phyloP scores from a whole-genome alignment of 2,797 vertebrate genomes.

The Crenichthys baileyi region DNA sequence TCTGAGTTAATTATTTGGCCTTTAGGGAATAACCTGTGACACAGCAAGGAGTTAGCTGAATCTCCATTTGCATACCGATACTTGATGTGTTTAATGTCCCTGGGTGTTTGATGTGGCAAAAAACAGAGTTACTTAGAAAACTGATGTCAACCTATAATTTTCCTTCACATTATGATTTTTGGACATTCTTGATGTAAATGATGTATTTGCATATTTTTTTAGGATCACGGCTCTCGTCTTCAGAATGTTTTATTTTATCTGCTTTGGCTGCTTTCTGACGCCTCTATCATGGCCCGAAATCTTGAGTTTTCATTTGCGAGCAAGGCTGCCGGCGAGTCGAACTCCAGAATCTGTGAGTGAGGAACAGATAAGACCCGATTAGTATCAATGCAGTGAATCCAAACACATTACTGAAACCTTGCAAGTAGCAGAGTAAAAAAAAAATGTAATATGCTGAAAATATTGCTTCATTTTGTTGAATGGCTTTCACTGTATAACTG shows the following conservation, averaged over 20 bases:
- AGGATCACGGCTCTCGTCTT: constrained; percentile 38
- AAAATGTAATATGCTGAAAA: constrained; percentile 33
- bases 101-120: constrained; percentile 66
- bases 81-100: constrained; percentile 32
- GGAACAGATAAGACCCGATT: constrained; percentile 45
- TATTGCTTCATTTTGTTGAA: background rate
- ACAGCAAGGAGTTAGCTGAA: constrained; percentile 14
- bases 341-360: constrained; percentile 81
- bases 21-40: constrained; percentile 31
- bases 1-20: constrained; percentile 59
- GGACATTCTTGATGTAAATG: constrained; percentile 49
- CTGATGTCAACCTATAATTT: constrained; percentile 32
- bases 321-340: constrained; percentile 80
- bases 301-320: constrained; percentile 81
- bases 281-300: constrained; percentile 82
- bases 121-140: constrained; percentile 31
- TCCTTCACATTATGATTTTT: constrained; percentile 39
- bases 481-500: background rate
- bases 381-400: constrained; percentile 31
- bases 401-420: constrained; percentile 15
- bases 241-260: constrained; percentile 51
- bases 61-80: constrained; percentile 44
- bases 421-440: constrained; percentile 3
- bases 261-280: constrained; percentile 75
- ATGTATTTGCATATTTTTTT: constrained; percentile 22